Evolutionary conservation across 2,113 vertebrate genomes (phyloP), one percentile per base, ranked within the genome.

Genomic region (Gopherus flavomarginatus): DNA sequence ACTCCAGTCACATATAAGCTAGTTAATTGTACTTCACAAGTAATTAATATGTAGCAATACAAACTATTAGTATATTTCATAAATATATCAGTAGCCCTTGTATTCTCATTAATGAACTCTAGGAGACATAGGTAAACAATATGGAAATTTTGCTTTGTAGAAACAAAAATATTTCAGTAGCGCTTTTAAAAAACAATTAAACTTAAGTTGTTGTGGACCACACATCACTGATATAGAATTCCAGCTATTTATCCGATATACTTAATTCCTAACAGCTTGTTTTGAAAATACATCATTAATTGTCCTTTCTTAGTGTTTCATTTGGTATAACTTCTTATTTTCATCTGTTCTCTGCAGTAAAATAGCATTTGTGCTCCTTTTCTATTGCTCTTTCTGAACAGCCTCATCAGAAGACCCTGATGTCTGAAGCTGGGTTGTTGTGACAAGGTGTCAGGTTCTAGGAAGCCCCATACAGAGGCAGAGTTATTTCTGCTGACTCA

Each of bases 11-110:
- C 47, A 91, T 88, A 79, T 62, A 65, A 93, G 94, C 92, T 86
- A 79, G 90, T 91, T 97, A 97, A 97, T 97, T 96, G 94, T 83
- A 93, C 95, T 94, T 83, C 86, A 85, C 96, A 95, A 96, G 96
- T 94, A 93, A 96, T 94, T 95, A 93, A 86, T 1, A 0, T 90
- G 83, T 85, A 96, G n/a, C 85, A 97, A 92, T 97, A 92, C 47
- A 89, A 96, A 93, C 96, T 92, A 92, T 16, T 78, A 75, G 81
- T 82, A 38, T 96, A 92, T 94, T 97, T 95, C 94, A 87, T 93
- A 95, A 97, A 94, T 47, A 27, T 94, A 72, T 89, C 86, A 87
- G 81, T 90, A 91, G 86, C 75, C 87, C 65, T 88, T 82, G 14
- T 65, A 35, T 93, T 93, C 59, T 85, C 44, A 54, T 75, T 29